Conservation (phyloP, 92 coral and sea anemone species). For the Porites rus region DNA sequence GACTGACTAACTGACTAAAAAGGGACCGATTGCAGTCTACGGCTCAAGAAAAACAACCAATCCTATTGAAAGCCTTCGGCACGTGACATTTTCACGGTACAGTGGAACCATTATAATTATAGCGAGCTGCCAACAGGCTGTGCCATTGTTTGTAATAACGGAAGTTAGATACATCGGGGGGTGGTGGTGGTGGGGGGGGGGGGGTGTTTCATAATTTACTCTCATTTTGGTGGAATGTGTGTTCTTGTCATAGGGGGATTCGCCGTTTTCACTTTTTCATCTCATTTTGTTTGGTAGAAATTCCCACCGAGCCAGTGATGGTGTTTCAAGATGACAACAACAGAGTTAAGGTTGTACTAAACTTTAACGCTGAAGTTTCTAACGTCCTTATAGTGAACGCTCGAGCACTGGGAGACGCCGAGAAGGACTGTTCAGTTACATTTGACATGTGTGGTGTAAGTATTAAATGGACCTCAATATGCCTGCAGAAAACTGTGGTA, state of each 20-base stretch:
- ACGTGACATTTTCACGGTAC: too few species aligned
- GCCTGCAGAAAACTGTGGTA: background rate
- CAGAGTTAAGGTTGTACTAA: constrained; percentile 47
- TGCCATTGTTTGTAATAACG: too few species aligned
- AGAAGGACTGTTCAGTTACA: constrained; percentile 9
- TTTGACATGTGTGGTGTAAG: constrained; percentile 46
- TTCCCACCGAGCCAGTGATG: constrained; percentile 56
- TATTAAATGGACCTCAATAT: background rate
- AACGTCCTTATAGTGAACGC: constrained; percentile 64
- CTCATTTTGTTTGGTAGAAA: constrained; percentile 18
- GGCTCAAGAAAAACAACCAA: too few species aligned
- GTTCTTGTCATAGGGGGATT: too few species aligned
- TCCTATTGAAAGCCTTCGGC: too few species aligned
- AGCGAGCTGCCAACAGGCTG: too few species aligned
- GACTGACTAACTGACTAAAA: too few species aligned
- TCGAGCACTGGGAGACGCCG: constrained; percentile 45
- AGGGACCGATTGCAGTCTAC: too few species aligned
- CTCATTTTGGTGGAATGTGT: background rate
- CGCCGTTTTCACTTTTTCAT: background rate
- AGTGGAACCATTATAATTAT: too few species aligned
- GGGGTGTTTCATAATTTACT: background rate
- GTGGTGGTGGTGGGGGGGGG: too few species aligned
- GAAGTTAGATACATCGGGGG: too few species aligned
- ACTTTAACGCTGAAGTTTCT: constrained; percentile 69
- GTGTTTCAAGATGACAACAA: constrained; percentile 46